Evolutionary conservation across 2,113 vertebrate genomes (phyloP).

Genomic region (Saguinus imperator): DNA sequence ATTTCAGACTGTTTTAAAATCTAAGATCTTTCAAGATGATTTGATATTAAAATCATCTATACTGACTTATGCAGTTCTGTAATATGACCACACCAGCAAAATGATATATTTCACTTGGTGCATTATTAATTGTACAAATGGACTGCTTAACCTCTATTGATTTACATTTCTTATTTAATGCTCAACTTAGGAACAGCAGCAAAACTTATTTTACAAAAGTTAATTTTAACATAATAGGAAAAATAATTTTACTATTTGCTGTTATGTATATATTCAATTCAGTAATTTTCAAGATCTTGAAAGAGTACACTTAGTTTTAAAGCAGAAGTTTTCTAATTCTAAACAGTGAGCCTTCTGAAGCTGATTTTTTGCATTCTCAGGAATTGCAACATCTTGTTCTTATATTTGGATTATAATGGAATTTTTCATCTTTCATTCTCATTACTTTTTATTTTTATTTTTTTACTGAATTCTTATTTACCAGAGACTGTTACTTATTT

Average conservation of each 20-base stretch:
- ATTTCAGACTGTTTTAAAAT: slow-evolving; percentile 72
- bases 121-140: slow-evolving; percentile 72
- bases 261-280: neutral
- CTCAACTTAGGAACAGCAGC: slow-evolving; percentile 45
- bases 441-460: neutral
- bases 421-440: neutral
- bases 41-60: slow-evolving; percentile 61
- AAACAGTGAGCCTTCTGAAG: neutral
- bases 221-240: neutral
- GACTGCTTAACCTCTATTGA: slow-evolving; percentile 58
- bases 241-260: neutral
- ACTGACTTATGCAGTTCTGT: slow-evolving; percentile 20
- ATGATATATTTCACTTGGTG: slow-evolving; percentile 66
- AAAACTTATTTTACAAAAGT: slow-evolving; percentile 48
- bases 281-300: slow-evolving; percentile 45
- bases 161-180: slow-evolving; percentile 60
- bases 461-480: neutral
- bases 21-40: slow-evolving; percentile 69
- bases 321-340: neutral
- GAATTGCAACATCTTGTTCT: neutral
- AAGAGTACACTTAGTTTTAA: slow-evolving; percentile 21
- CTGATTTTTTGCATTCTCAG: neutral
- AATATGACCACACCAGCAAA: slow-evolving; percentile 39
- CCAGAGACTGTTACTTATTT: neutral
- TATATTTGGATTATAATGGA: neutral